Evolutionary conservation across 2,797 vertebrate species (phyloP), one percentile per base, ranked within the genome.

Genomic region (Luscinia megarhynchos): DNA sequence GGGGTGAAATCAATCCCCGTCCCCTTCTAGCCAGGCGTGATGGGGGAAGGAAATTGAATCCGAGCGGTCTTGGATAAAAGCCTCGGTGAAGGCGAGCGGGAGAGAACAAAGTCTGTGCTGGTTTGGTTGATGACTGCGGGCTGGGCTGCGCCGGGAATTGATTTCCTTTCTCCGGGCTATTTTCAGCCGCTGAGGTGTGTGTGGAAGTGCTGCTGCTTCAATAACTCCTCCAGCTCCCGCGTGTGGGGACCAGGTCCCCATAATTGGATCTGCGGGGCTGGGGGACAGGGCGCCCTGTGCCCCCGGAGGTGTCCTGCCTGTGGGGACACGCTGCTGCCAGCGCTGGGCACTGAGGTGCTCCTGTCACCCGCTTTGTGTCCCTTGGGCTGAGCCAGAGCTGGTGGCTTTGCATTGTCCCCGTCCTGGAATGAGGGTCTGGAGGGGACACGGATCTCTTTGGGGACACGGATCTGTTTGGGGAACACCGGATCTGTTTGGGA

Each of bases 151-250:
- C 86, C 26, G 59, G 84, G 61, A 74, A 94, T 91, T 80, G 75
- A 78, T 95, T 94, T 76, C 79, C 93, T 94, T 94, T 86, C 93
- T 91, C 68, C 21, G 17, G 81, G 85, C 78, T 85, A 57, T 83
- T 96, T 92, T 83, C 87, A 82, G 93, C 83, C 14, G 27, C 87
- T 93, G 51, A 74, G 93, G 92, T 93, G 93, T 57, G 72, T 36
- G 66, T 67, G 45, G 19, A 30, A 80, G 51, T 18, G 67, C 34
- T 1, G 50, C 76, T 54, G 55, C 68, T 11, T 77, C 78, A 69
- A 73, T 36, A 48, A 45, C 64, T 87, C 67, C 89, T 80, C 67
- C 67, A 14, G 72, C 86, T 87, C 46, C 6, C 2, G 22, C 4
- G 46, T 4, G 12, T 0, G 13, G 76, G 74, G 72, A 72, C 29